A percentile compares a stretch with the other conserved stretches of the same genome.
Conservation (phyloP, 2,113 vertebrate genomes). For the Otolemur garnettii region DNA sequence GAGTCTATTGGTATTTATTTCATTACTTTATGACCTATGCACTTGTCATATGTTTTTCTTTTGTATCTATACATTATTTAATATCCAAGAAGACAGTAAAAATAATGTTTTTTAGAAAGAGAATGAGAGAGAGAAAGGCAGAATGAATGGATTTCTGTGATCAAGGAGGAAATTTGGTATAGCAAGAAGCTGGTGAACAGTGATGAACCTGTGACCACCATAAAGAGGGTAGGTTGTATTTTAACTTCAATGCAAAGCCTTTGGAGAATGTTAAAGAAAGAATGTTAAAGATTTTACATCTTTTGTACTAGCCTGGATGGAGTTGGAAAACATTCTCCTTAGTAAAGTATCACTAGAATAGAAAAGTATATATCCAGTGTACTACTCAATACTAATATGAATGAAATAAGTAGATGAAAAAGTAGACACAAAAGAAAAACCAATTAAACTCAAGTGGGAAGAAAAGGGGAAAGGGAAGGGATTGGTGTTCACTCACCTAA, state of each 20-base stretch:
- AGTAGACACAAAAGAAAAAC: too few species aligned
- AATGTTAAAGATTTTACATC: not conserved
- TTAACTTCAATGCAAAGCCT: not conserved
- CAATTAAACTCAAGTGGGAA: too few species aligned
- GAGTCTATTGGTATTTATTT: not conserved
- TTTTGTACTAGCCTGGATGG: too few species aligned
- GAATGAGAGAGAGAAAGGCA: not conserved
- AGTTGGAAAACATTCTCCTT: too few species aligned
- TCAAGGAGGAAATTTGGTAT: not conserved
- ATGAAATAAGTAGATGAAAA: too few species aligned
- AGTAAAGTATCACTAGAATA: too few species aligned
- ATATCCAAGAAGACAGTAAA: not conserved
- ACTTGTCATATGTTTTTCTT: not conserved
- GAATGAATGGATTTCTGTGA: not conserved
- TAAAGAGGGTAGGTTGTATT: not conserved
- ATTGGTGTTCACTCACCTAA: too few species aligned
- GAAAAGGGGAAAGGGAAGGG: too few species aligned
- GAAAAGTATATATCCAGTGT: too few species aligned
- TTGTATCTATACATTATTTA: not conserved
- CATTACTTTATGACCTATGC: not conserved
- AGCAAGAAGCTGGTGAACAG: not conserved
- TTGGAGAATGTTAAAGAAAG: not conserved
- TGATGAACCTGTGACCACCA: fast-evolving
- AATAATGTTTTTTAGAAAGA: not conserved
- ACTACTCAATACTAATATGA: too few species aligned